Percentiles rank a stretch among this genome's conserved stretches.
These are phyloP conservation scores for Mythimna albipuncta DNA, from an alignment of 2,888 invertebrate species.

Conservation along the genomic window DNA sequence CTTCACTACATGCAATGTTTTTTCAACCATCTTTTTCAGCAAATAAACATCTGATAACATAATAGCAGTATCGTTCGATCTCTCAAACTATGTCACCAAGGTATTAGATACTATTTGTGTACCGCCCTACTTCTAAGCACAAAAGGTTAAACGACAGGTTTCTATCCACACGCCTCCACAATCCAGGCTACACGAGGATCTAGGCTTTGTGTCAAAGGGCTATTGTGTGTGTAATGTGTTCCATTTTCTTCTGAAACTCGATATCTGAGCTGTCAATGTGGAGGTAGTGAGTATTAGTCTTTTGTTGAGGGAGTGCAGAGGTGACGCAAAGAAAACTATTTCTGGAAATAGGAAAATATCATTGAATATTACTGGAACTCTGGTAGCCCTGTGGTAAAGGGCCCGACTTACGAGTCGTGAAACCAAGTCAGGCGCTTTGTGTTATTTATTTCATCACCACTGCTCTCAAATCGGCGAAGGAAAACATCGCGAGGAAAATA, in stretches of 20 bases:
- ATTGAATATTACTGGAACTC: neutral
- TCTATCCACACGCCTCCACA: slow-evolving; percentile 25
- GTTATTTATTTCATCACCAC: no score
- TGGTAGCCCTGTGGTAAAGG: neutral
- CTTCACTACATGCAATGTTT: no score
- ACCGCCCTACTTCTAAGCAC: slow-evolving; percentile 2
- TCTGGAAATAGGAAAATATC: neutral
- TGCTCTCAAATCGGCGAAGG: no score
- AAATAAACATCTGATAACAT: neutral
- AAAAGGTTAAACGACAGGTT: slow-evolving; percentile 17
- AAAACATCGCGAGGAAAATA: no score
- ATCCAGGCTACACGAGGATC: slow-evolving; percentile 31
- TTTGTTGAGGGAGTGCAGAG: slow-evolving; percentile 13
- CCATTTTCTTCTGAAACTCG: slow-evolving; percentile 45
- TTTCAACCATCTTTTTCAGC: no score
- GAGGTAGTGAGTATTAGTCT: slow-evolving; percentile 11
- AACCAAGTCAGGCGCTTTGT: no score
- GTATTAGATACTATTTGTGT: slow-evolving; percentile 2
- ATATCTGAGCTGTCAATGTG: slow-evolving; percentile 35
- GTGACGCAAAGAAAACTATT: neutral
- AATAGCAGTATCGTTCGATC: neutral
- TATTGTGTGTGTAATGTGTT: slow-evolving; percentile 52
- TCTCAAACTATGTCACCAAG: neutral
- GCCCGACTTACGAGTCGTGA: no score
- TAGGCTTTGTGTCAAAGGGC: slow-evolving; percentile 13